These are phyloP conservation scores for Ips typographus DNA, from an alignment of 1,140 invertebrate species.

Conservation along the genomic window DNA sequence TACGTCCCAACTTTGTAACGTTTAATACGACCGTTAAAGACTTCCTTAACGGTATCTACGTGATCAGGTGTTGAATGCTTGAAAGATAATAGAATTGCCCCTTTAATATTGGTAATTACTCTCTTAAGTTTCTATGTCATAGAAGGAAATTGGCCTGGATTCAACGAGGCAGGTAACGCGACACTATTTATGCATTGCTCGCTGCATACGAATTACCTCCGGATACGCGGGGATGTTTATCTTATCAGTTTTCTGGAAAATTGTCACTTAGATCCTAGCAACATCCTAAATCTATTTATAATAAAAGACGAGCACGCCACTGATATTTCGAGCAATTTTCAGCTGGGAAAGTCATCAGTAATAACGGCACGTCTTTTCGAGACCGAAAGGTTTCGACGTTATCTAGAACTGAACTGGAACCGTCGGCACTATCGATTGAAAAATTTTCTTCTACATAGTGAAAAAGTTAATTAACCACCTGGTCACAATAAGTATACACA, in stretches of 20 bases:
- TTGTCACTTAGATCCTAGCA: background rate
- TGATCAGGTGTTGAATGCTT: conserved; percentile 19
- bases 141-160: conserved; percentile 18
- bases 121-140: conserved; percentile 5
- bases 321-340: background rate
- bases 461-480: too few relatives aligned
- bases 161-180: conserved; percentile 16
- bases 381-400: too few relatives aligned
- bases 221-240: background rate
- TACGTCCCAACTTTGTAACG: conserved; percentile 8
- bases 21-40: conserved; percentile 8
- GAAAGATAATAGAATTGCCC: conserved; percentile 17
- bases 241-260: conserved; percentile 6
- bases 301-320: background rate
- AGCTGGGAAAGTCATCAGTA: background rate
- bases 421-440: too few relatives aligned
- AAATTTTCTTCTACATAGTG: too few relatives aligned
- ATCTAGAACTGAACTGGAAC: too few relatives aligned
- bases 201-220: conserved; percentile 1
- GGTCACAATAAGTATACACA: too few relatives aligned
- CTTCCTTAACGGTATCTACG: conserved; percentile 5
- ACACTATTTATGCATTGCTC: conserved; percentile 14
- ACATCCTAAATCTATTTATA: background rate
- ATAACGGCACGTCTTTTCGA: background rate
- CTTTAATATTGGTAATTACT: conserved; percentile 24